Evolutionary conservation across 2,888 invertebrate genomes (phyloP).

Genomic region (Alloplasta piceator): DNA sequence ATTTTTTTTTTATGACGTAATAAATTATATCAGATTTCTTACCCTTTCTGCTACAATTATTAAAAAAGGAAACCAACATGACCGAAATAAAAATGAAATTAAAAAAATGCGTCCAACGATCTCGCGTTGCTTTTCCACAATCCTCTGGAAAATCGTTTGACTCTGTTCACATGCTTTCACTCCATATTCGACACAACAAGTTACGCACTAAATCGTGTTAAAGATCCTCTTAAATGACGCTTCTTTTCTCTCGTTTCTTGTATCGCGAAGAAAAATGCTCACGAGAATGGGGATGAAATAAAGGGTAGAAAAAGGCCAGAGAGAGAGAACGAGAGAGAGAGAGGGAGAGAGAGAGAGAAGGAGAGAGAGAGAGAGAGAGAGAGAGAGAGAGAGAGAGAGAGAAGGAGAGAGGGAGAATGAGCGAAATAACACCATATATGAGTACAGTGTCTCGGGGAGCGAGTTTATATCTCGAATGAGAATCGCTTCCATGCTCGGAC

Average conservation of each 20-base stretch:
- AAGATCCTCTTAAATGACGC: slow-evolving; percentile 18
- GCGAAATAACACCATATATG: slow-evolving; percentile 62
- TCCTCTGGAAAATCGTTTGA: too few species aligned
- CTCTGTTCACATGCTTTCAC: neutral
- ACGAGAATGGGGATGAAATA: slow-evolving; percentile 49
- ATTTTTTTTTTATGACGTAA: too few species aligned
- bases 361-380: slow-evolving; percentile 39
- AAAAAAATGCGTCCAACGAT: too few species aligned
- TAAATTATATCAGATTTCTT: too few species aligned
- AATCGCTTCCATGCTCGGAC: slow-evolving; percentile 51
- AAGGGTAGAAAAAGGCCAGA: neutral
- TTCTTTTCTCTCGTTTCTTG: slow-evolving; percentile 33
- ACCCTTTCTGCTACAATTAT: too few species aligned
- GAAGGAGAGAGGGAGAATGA: slow-evolving; percentile 48
- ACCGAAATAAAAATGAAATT: too few species aligned
- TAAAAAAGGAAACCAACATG: too few species aligned
- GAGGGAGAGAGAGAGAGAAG: slow-evolving; percentile 35
- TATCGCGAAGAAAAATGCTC: slow-evolving; percentile 50
- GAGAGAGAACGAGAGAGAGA: slow-evolving; percentile 50
- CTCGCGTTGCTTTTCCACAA: too few species aligned
- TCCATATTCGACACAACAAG: neutral
- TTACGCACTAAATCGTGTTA: slow-evolving; percentile 23
- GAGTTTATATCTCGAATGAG: slow-evolving; percentile 58
- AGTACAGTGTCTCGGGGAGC: slow-evolving; percentile 52
- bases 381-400: slow-evolving; percentile 1